These are phyloP conservation scores for Capricornis sumatraensis DNA, from an alignment of 2,113 vertebrate species.

Conservation along the genomic window DNA sequence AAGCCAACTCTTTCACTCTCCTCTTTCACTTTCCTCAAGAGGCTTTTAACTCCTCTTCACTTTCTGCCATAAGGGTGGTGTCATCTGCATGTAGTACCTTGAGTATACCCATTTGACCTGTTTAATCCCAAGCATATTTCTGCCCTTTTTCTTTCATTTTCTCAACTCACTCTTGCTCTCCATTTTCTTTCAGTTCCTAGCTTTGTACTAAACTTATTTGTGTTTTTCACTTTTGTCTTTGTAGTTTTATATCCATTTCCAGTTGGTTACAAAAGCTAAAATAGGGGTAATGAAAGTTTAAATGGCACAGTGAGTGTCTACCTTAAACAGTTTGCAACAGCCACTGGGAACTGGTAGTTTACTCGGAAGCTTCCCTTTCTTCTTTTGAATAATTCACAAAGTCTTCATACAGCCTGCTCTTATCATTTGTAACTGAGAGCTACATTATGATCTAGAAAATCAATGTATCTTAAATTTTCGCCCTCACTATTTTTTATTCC, in stretches of 20 bases:
- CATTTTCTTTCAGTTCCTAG: neutral
- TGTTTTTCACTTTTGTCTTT: neutral
- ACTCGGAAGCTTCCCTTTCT: neutral
- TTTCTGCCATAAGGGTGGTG: no score
- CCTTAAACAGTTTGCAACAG: neutral
- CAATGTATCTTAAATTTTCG: neutral
- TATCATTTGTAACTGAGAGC: neutral
- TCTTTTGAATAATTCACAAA: neutral
- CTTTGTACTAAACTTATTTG: neutral
- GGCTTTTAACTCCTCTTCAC: no score
- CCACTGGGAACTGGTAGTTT: neutral
- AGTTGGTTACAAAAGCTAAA: constrained; percentile 11
- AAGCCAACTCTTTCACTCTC: no score
- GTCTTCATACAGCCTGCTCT: neutral
- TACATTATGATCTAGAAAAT: neutral
- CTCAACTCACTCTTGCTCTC: neutral
- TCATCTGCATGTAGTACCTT: neutral
- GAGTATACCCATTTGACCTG: neutral
- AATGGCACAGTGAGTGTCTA: neutral
- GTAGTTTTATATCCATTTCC: neutral
- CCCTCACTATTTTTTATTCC: neutral
- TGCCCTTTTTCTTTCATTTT: neutral
- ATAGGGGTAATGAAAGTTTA: neutral
- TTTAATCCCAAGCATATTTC: neutral
- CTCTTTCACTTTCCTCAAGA: no score